A percentile compares a stretch with the other conserved stretches of the same genome.
phyloP scores from a whole-genome alignment of 30 jellyfish, hydroid and myxozoan species.

The Aurelia sp. region DNA sequence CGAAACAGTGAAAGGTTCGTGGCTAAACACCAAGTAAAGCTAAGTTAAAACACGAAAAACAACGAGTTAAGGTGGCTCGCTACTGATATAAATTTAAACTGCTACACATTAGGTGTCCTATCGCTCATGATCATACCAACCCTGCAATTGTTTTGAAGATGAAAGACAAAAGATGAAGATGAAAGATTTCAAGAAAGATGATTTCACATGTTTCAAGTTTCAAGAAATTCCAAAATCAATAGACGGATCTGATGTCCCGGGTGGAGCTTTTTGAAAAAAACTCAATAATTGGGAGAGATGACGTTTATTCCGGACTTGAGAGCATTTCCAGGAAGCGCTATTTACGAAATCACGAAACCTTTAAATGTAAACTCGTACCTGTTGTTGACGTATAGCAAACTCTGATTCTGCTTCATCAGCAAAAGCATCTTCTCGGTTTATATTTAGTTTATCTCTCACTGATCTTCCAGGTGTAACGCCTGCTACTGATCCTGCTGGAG shows the following conservation, averaged over 20 bases:
- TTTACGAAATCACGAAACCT: background rate
- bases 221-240: background rate
- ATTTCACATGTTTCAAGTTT: too few relatives aligned
- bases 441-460: constrained; percentile 82
- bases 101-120: too few relatives aligned
- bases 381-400: constrained; percentile 39
- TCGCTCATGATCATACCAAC: too few relatives aligned
- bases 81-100: too few relatives aligned
- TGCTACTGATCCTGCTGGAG: constrained; percentile 59
- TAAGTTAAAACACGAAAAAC: too few relatives aligned
- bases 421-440: constrained; percentile 85
- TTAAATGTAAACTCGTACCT: constrained; percentile 10
- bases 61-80: too few relatives aligned
- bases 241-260: background rate
- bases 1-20: too few relatives aligned
- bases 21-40: too few relatives aligned
- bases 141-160: background rate
- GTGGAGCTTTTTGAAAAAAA: background rate
- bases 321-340: background rate
- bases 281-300: background rate
- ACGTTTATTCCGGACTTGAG: background rate
- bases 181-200: too few relatives aligned
- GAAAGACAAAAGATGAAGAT: background rate
- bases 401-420: constrained; percentile 58
- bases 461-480: constrained; percentile 87